Base-by-base conservation (phyloP, 2,113 vertebrate species). In the Rhea pennata region DNA sequence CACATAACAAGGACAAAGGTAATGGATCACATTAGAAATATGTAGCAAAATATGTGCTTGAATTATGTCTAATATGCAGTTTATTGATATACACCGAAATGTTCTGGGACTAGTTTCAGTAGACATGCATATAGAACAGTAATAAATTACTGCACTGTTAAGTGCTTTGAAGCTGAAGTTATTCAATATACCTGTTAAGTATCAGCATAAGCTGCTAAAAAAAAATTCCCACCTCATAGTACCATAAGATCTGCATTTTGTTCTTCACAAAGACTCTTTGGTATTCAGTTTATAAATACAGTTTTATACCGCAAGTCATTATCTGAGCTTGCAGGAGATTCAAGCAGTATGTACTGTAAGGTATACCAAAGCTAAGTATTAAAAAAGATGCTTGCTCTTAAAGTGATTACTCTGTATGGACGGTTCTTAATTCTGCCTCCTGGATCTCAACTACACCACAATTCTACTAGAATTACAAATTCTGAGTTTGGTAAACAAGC, bases 381-480 rank as follows among this genome's bases (percentile, higher is more conserved):
- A 62, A 92, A 85, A 82, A 93, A 92, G 78, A 58, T 19, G n/a
- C 24, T 48, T 36, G 24, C n/a, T 84, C 64, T 80, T 33, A 24
- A 89, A 87, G 81, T 90, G 84, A 94, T 88, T 93, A 90, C 94
- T 95, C 65, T 72, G 92, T 66, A 93, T 93, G 90, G 81, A 96
- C 93, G 84, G 85, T 94, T 97, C 91, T 95, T 86, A 95, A 87
- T 94, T 94, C 92, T 95, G 67, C 42, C 74, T 85, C 36, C 51
- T 6, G 85, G 79, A 91, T 96, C 91, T 91, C 95, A 91, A 93
- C 91, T 95, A 91, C 95, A 86, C 94, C 91, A 94, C 73, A 56
- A 20, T 92, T 92, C 94, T 70, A n/a, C 92, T 87, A 71, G 90
- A 95, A 94, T 90, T 92, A 88, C 92, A 92, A 95, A 96, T 89